Conservation (phyloP, 2,797 vertebrate species). For the Coccyzus lansbergi region DNA sequence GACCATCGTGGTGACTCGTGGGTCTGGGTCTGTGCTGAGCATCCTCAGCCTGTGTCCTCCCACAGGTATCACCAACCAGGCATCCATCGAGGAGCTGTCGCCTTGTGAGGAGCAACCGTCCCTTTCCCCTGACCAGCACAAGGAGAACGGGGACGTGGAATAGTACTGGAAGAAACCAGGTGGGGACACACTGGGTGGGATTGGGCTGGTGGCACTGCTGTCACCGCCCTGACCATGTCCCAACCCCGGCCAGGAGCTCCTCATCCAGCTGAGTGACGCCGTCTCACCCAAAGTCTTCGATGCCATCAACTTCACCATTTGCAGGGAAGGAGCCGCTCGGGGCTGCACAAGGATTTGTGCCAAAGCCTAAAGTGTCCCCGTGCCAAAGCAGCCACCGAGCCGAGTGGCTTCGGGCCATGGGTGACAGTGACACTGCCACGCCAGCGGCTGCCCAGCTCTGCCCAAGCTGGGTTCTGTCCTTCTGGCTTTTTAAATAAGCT, state of each 20-base stretch:
- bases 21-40: too few relatives aligned
- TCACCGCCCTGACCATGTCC: not conserved
- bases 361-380: not conserved
- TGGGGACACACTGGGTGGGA: rapidly evolving
- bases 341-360: not conserved
- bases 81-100: constrained; percentile 80
- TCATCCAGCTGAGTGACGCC: not conserved
- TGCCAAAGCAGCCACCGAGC: not conserved
- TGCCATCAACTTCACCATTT: not conserved
- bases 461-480: not conserved
- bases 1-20: too few relatives aligned
- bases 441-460: not conserved
- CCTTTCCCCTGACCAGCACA: constrained; percentile 33
- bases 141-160: constrained; percentile 80
- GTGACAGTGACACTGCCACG: not conserved
- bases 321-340: not conserved
- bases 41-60: not conserved
- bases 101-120: constrained; percentile 76
- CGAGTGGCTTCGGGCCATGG: not conserved
- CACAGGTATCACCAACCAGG: constrained; percentile 87
- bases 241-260: not conserved
- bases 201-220: not conserved
- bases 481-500: not conserved
- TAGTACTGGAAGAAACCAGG: constrained; percentile 51
- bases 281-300: not conserved